Evolutionary conservation across 2,797 vertebrate genomes (phyloP).

Genomic region (Sitta carolinensis): DNA sequence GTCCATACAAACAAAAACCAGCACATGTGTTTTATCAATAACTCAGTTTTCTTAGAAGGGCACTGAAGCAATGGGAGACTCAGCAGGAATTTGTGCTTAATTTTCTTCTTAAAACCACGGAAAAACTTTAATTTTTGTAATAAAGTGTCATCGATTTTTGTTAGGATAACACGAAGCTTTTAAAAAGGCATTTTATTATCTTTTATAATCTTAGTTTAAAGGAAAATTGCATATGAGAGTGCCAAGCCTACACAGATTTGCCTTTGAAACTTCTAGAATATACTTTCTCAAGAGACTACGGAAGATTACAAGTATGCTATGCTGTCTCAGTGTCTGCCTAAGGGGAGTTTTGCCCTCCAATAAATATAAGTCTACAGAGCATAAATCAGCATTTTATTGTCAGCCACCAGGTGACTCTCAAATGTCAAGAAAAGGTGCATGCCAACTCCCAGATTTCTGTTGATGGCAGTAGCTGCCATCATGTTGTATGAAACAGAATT

Average conservation of each 20-base stretch:
- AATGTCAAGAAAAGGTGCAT: slow-evolving; percentile 60
- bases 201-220: slow-evolving; percentile 22
- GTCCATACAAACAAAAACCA: not conserved
- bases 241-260: not conserved
- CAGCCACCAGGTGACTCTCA: slow-evolving; percentile 53
- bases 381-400: slow-evolving; percentile 53
- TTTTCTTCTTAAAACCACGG: not conserved
- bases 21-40: not conserved
- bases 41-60: not conserved
- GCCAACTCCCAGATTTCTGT: slow-evolving; percentile 44
- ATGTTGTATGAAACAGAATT: not conserved
- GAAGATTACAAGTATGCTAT: not conserved
- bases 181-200: slow-evolving; percentile 8
- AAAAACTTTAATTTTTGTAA: slow-evolving; percentile 3
- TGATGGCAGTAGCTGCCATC: slow-evolving; percentile 9
- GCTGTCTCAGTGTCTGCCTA: slow-evolving; percentile 5
- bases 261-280: slow-evolving; percentile 22
- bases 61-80: not conserved
- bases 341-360: slow-evolving; percentile 53
- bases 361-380: slow-evolving; percentile 45
- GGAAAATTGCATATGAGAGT: not conserved
- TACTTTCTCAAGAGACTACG: slow-evolving; percentile 4
- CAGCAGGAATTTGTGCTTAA: not conserved
- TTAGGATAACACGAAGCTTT: not conserved
- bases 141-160: not conserved